Base-by-base conservation (phyloP, 2,797 vertebrate genomes). In the Melanotaenia nigrans region DNA sequence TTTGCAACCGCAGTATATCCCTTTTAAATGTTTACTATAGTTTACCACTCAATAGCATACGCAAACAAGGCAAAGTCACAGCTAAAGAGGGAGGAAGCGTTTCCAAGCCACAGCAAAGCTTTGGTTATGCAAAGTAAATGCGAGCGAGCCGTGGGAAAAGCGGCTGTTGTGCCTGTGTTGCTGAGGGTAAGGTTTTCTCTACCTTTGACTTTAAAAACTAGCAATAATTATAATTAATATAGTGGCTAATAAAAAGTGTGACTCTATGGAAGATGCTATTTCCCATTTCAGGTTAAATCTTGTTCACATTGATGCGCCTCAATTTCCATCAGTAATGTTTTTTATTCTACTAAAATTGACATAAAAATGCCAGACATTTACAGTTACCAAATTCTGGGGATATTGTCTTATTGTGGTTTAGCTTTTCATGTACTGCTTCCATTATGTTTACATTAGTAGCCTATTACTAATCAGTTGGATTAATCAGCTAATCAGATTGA, bases 21-120 rank as follows among this genome's bases (percentile, higher is more conserved):
- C 82, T 88, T 92, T 92, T 92, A 92, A 94, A 92, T 92, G 90
- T 94, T 93, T 94, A 92, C 92, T 92, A 84, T 93, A 92, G 91
- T 93, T 88, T 89, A 89, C 92, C 84, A 87, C 91, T 90, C 81
- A 86, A 83, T 85, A 84, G 79, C 78, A 60, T 63, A 89, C 90
- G 90, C 82, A 91, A 90, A 91, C 82, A 85, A 86, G 75, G 72
- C 74, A 79, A 71, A 83, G 87, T 90, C 62, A 78, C 77, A 86
- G 81, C 76, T 72, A 90, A 91, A 85, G 76, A 65, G 70, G 82
- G 71, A 84, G 68, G 68, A 67, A 84, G 75, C 61, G 33, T 28
- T 81, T 93, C 88, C 88, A 93, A 90, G 68, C 91, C 91, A 0
- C 89, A 91, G 85, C 80, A 88, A 89, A 89, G 63, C 79, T 75